Evolutionary conservation across 2,797 vertebrate genomes (phyloP).

Genomic region (Sebastes oblongus): DNA sequence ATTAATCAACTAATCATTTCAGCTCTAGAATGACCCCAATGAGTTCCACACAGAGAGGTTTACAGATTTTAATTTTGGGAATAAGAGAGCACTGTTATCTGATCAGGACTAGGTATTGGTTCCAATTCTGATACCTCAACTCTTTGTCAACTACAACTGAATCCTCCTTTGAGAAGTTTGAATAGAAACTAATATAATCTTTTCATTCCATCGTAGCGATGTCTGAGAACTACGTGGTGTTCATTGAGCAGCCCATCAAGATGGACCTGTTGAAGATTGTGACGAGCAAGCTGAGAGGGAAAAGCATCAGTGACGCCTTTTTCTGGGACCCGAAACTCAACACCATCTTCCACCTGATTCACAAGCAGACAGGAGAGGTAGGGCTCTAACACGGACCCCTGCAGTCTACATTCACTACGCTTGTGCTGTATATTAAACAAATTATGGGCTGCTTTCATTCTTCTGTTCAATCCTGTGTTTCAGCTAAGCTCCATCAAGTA

Average conservation of each 20-base stretch:
- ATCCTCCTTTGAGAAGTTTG: neutral
- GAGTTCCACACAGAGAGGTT: neutral
- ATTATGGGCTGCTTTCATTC: neutral
- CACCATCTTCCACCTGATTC: conserved; percentile 87
- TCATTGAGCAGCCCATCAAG: conserved; percentile 92
- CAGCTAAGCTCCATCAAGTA: conserved; percentile 83
- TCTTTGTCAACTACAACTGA: neutral
- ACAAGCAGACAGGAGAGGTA: conserved; percentile 89
- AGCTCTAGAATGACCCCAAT: neutral
- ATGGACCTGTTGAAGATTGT: conserved; percentile 86
- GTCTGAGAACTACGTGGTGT: conserved; percentile 91
- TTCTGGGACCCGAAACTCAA: conserved; percentile 86
- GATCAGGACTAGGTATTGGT: neutral
- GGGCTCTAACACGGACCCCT: neutral
- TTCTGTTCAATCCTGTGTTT: neutral
- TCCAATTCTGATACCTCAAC: neutral
- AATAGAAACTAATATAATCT: neutral
- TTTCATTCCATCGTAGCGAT: conserved; percentile 80
- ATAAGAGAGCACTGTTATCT: neutral
- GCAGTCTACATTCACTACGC: neutral
- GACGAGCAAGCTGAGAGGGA: conserved; percentile 81
- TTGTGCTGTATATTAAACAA: neutral
- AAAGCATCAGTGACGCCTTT: conserved; percentile 80
- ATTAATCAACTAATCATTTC: too few species aligned
- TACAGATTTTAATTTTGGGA: neutral